Base-by-base conservation (phyloP, 2,113 vertebrate genomes). In the Axis porcinus region DNA sequence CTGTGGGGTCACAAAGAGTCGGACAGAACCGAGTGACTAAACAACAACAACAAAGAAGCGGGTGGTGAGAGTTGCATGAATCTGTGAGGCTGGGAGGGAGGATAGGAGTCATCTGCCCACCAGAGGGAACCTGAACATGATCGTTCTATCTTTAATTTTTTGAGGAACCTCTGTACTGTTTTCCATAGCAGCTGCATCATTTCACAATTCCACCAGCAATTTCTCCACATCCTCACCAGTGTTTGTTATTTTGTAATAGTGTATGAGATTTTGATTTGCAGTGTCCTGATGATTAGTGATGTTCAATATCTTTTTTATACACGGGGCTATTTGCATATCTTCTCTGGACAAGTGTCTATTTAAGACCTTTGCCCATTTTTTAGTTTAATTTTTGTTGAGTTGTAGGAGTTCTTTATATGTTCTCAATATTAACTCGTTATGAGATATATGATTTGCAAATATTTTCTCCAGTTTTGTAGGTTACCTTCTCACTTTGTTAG, bases 41-140 rank as follows among this genome's bases (percentile, higher is more conserved):
- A 12, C 64, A 36, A 19, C n/a, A 67, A 1, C 55, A 70, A 4
- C 15, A 62, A 91, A 94, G 91, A 95, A 60, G 78, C 70, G 94
- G 93, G 88, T 97, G 96, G 93, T 86, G 62, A 97, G 92, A 79
- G 45, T 47, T 30, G 45, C 33, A 19, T 36, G 55, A 79, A 78
- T 94, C 85, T 91, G 64, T 57, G 84, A 89, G 70, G 64, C 97
- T 36, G 4, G 45, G 89, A 87, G 36, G 58, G 92, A 88, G 82
- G 94, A 67, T 94, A 92, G 74, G 64, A 86, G 93, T 67, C 86
- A 94, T 86, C 86, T 93, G 96, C 93, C 93, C 94, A 85, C 86
- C 74, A 91, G 94, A 97, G 82, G 94, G 95, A 97, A 94, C 88
- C 92, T 98, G 97, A 97, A 93, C 97, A 91, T 98, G 45, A 17